Percentiles rank a stretch among this genome's conserved stretches.
Evolutionary conservation across 1,140 invertebrate genomes (phyloP).

Genomic region (Drosophila bocki): DNA sequence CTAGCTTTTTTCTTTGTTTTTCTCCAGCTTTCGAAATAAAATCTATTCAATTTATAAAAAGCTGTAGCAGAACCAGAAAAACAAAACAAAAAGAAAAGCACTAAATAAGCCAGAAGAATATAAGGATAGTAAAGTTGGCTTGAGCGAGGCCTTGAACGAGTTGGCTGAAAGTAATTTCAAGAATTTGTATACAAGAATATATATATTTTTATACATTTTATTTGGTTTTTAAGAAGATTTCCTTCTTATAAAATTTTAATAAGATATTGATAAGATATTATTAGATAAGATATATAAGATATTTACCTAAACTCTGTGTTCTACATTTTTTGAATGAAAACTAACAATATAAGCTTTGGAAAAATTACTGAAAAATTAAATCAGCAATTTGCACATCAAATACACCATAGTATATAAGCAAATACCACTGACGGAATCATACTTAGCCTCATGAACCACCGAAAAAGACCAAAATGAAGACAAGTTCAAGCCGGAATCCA

Average conservation of each 20-base stretch:
- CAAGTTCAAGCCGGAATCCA: constrained; percentile 44
- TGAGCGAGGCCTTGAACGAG: background rate
- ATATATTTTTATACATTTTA: background rate
- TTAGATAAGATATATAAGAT: too few species aligned
- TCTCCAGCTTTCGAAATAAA: constrained; percentile 34
- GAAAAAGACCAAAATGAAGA: constrained; percentile 25
- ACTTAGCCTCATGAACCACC: constrained; percentile 10
- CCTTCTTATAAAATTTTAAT: background rate
- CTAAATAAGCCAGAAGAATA: constrained; percentile 8
- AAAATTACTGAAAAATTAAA: too few species aligned
- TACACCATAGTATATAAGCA: background rate
- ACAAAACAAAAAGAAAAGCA: constrained; percentile 10
- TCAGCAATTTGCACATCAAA: constrained; percentile 4
- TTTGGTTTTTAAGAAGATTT: background rate
- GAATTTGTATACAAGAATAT: background rate
- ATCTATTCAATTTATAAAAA: constrained; percentile 46
- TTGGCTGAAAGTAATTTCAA: background rate
- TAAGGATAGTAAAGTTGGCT: background rate
- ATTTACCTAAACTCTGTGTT: too few species aligned
- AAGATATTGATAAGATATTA: too few species aligned
- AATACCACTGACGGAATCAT: background rate
- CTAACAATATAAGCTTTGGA: too few species aligned
- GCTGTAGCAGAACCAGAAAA: background rate
- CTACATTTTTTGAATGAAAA: too few species aligned
- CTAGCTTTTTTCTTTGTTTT: constrained; percentile 21